These are phyloP conservation scores for Lycocerus yunnanus DNA, from an alignment of 2,888 invertebrate species.

Conservation along the genomic window DNA sequence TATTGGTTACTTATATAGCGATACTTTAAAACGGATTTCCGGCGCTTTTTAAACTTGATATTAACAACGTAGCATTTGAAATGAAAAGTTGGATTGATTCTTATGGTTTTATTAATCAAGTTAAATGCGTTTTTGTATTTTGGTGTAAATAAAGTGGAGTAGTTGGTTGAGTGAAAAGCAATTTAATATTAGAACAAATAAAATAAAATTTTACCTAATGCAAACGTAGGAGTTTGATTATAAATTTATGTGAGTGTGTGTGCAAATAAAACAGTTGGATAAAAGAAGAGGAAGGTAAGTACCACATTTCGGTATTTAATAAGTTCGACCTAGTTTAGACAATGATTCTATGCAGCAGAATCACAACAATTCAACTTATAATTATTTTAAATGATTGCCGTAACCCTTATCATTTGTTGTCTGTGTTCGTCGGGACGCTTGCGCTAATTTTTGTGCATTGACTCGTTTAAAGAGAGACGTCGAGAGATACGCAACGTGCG, in stretches of 20 bases:
- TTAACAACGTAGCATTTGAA: neutral
- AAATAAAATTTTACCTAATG: no score
- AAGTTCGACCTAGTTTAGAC: conserved; percentile 5
- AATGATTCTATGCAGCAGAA: conserved; percentile 6
- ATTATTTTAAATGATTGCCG: conserved; percentile 11
- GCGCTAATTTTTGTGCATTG: conserved; percentile 25
- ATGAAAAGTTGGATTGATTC: no score
- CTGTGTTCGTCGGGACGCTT: conserved; percentile 32
- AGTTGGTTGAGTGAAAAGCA: neutral
- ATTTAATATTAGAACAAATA: neutral
- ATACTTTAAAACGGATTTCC: neutral
- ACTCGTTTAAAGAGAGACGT: conserved; percentile 27
- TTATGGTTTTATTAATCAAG: neutral
- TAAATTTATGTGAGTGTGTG: neutral
- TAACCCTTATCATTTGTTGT: conserved; percentile 5
- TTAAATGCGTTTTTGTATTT: neutral
- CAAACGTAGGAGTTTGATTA: neutral
- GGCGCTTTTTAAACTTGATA: neutral
- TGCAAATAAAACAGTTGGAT: neutral
- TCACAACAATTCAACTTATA: conserved; percentile 4
- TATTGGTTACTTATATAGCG: neutral
- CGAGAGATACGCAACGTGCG: conserved; percentile 34
- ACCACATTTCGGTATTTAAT: neutral
- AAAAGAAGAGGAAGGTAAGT: neutral
- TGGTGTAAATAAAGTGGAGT: neutral